Conservation (phyloP, 2,113 vertebrate species). For the Rhinopomastus cyanomelas region DNA sequence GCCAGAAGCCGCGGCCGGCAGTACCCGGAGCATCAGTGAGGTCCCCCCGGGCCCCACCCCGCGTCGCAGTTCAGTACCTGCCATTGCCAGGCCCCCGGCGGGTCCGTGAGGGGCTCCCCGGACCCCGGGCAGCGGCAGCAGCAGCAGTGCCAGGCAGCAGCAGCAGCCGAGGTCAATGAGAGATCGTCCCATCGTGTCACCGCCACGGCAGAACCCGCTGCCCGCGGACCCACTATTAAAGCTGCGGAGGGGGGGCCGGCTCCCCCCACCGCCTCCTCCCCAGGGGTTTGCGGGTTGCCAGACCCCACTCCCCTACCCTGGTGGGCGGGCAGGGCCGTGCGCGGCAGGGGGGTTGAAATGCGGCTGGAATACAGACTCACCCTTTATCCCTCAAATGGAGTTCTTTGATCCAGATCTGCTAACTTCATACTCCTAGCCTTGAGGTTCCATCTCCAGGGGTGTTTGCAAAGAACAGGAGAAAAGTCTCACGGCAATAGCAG, state of each 20-base stretch:
- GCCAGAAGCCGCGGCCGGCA: rapidly evolving
- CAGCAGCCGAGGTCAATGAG: neutral
- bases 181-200: neutral
- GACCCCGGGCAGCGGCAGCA: neutral
- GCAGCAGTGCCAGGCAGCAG: neutral
- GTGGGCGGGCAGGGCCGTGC: too few species aligned
- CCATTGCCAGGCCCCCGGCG: neutral
- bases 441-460: neutral
- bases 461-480: neutral
- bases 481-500: rapidly evolving
- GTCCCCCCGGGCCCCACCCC: neutral
- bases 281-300: too few species aligned
- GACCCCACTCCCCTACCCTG: too few species aligned
- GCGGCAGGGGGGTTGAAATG: rapidly evolving
- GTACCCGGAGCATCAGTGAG: neutral
- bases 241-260: neutral
- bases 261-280: neutral
- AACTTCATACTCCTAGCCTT: rapidly evolving
- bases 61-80: neutral
- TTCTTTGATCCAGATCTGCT: too few species aligned
- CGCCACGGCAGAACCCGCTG: neutral
- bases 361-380: rapidly evolving
- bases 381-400: rapidly evolving
- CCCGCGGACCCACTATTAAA: neutral
- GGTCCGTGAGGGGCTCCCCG: neutral